phyloP scores from a whole-genome alignment of 2,113 vertebrate genomes.

The Podocnemis expansa region DNA sequence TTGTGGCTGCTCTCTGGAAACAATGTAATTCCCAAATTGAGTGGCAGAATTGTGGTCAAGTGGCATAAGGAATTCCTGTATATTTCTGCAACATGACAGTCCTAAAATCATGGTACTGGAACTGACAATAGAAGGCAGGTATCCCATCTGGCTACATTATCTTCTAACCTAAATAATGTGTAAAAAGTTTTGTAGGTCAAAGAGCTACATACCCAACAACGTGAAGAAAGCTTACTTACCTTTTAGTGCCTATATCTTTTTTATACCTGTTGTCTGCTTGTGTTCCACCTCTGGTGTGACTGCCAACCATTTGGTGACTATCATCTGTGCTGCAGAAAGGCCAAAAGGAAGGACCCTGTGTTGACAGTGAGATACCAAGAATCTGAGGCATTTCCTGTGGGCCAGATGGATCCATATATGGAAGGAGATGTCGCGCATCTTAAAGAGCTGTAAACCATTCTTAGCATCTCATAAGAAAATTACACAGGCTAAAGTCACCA shows the following conservation, averaged over 20 bases:
- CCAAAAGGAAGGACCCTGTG: too few relatives aligned
- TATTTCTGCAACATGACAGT: neutral
- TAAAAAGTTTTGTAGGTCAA: too few relatives aligned
- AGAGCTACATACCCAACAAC: neutral
- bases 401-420: too few relatives aligned
- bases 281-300: neutral
- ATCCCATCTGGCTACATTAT: neutral
- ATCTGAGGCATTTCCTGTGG: too few relatives aligned
- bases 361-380: too few relatives aligned
- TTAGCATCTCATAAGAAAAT: too few relatives aligned
- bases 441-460: too few relatives aligned
- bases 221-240: too few relatives aligned
- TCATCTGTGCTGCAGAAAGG: too few relatives aligned
- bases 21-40: neutral
- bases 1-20: neutral
- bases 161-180: too few relatives aligned
- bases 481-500: too few relatives aligned
- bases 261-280: neutral
- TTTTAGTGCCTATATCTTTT: neutral
- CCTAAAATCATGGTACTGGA: neutral
- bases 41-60: neutral
- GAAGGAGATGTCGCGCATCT: too few relatives aligned
- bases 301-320: neutral
- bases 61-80: neutral
- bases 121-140: neutral